Conservation (phyloP, 2,888 invertebrate genomes). For the Hermaeophaga mercurialis region DNA sequence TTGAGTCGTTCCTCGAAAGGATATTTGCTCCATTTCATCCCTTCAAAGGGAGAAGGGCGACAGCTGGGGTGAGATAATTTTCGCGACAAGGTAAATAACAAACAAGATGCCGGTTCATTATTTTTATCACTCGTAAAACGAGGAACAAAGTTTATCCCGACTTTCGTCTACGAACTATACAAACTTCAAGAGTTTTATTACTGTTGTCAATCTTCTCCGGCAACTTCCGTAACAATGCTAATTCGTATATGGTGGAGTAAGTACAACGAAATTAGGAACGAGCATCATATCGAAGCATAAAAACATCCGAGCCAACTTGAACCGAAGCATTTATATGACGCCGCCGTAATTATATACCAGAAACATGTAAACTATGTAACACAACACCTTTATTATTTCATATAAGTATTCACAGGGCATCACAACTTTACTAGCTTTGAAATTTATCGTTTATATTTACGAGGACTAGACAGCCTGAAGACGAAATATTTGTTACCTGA, state of each 20-base stretch:
- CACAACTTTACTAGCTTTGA: too few species aligned
- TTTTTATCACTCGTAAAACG: slow-evolving; percentile 20
- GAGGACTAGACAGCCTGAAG: too few species aligned
- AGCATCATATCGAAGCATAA: slow-evolving; percentile 11
- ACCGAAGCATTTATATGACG: neutral
- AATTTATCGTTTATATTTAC: too few species aligned
- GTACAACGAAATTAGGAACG: slow-evolving; percentile 10
- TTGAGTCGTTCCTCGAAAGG: slow-evolving; percentile 4
- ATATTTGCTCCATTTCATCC: slow-evolving; percentile 8
- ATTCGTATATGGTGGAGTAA: slow-evolving; percentile 14
- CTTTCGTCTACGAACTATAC: slow-evolving; percentile 9
- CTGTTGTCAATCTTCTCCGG: slow-evolving; percentile 15
- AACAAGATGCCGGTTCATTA: slow-evolving; percentile 21
- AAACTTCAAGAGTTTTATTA: slow-evolving; percentile 16
- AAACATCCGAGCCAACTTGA: slow-evolving; percentile 3
- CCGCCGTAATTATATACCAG: neutral
- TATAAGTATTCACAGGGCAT: too few species aligned
- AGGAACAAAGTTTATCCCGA: slow-evolving; percentile 16
- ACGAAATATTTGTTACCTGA: too few species aligned
- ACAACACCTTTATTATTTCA: too few species aligned
- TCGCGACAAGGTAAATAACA: slow-evolving; percentile 20
- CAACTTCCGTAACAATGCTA: slow-evolving; percentile 18
- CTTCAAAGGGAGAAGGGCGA: slow-evolving; percentile 9
- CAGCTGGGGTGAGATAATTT: slow-evolving; percentile 14
- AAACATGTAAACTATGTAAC: neutral